phyloP scores from a whole-genome alignment of 2,888 invertebrate genomes.

The Idaea dimidiata region DNA sequence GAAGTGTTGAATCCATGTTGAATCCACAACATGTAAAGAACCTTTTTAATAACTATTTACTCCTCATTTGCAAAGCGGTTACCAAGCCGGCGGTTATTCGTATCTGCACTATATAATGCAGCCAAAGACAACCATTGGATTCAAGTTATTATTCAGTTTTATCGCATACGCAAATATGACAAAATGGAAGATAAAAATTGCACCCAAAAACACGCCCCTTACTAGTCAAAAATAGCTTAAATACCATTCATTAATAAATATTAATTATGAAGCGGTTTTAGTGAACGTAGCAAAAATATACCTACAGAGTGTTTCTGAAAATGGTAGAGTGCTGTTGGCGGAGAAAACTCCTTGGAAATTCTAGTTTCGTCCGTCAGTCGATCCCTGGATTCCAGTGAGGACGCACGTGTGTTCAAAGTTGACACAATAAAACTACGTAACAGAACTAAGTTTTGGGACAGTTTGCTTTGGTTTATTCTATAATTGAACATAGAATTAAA shows the following conservation, averaged over 20 bases:
- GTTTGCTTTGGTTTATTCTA: slow-evolving; percentile 41
- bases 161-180: not conserved
- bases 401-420: slow-evolving; percentile 34
- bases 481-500: slow-evolving; percentile 34
- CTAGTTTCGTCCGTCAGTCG: slow-evolving; percentile 43
- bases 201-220: not conserved
- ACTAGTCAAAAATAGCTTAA: not conserved
- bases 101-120: too few relatives aligned
- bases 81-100: too few relatives aligned
- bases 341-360: slow-evolving; percentile 28
- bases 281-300: slow-evolving; percentile 1
- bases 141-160: too few relatives aligned
- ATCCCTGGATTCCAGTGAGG: slow-evolving; percentile 31
- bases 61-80: too few relatives aligned
- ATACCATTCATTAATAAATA: not conserved
- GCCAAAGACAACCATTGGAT: too few relatives aligned
- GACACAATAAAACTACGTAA: slow-evolving; percentile 37
- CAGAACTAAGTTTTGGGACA: slow-evolving; percentile 53
- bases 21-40: too few relatives aligned
- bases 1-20: too few relatives aligned
- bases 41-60: too few relatives aligned
- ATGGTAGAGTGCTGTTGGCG: not conserved
- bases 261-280: not conserved
- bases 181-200: not conserved
- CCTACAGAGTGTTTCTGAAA: not conserved